phyloP scores from a whole-genome alignment of 1,140 invertebrate genomes.

The Anoplolepis gracilipes region DNA sequence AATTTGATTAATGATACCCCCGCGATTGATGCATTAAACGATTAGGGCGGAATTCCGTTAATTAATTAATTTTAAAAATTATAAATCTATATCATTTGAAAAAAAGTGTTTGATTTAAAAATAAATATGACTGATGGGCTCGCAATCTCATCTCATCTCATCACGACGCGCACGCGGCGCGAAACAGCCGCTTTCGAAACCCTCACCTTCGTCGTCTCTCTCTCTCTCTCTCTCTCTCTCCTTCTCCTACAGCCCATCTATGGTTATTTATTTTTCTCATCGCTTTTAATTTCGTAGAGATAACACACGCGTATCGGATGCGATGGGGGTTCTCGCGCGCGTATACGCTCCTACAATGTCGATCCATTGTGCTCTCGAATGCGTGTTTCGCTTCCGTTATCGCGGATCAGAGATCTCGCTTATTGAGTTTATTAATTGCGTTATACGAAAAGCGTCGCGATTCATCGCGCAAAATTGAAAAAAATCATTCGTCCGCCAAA shows the following conservation, averaged over 20 bases:
- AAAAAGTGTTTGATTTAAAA: neutral
- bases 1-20: slow-evolving; percentile 73
- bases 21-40: slow-evolving; percentile 69
- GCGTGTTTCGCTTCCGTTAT: slow-evolving; percentile 73
- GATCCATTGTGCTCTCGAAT: slow-evolving; percentile 71
- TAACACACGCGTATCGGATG: slow-evolving; percentile 79
- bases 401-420: slow-evolving; percentile 81
- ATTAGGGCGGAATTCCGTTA: slow-evolving; percentile 54
- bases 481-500: slow-evolving; percentile 67
- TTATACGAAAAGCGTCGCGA: slow-evolving; percentile 78
- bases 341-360: slow-evolving; percentile 44
- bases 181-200: slow-evolving; percentile 20
- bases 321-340: slow-evolving; percentile 8
- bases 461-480: slow-evolving; percentile 76
- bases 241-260: slow-evolving; percentile 48
- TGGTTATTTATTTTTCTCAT: slow-evolving; percentile 83
- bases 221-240: too few species aligned
- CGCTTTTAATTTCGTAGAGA: slow-evolving; percentile 83
- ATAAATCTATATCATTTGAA: neutral
- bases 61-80: slow-evolving; percentile 31
- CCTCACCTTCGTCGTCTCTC: neutral
- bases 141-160: neutral
- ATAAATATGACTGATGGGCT: neutral
- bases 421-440: slow-evolving; percentile 83
- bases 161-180: slow-evolving; percentile 16